Conservation (phyloP, 1,140 invertebrate genomes). For the Oppia nitens region DNA sequence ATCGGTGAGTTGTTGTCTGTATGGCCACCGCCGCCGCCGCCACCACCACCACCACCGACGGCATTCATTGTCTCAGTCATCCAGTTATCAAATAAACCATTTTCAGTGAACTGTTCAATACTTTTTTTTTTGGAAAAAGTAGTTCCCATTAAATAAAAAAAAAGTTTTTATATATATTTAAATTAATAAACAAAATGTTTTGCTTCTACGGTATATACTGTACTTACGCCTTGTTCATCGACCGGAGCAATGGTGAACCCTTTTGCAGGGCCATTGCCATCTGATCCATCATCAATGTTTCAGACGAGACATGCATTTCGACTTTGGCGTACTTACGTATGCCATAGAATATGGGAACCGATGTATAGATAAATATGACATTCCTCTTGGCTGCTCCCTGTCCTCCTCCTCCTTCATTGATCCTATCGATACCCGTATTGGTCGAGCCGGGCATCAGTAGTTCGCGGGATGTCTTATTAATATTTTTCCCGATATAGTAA, state of each 20-base stretch:
- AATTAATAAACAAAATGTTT: not conserved
- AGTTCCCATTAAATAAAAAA: not conserved
- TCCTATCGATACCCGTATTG: not conserved
- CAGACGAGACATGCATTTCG: constrained; percentile 2
- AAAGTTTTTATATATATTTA: not conserved
- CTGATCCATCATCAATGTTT: not conserved
- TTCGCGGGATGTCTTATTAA: not conserved
- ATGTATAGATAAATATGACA: not conserved
- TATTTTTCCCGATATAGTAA: not conserved
- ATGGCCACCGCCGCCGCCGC: too few relatives aligned
- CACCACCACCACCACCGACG: not conserved
- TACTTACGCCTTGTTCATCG: not conserved
- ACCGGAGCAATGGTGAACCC: not conserved
- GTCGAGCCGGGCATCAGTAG: not conserved
- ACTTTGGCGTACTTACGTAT: not conserved
- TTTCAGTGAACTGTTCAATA: not conserved
- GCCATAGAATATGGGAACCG: not conserved
- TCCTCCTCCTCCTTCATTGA: not conserved
- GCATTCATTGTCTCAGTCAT: not conserved
- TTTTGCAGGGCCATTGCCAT: not conserved
- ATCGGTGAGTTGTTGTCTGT: too few relatives aligned
- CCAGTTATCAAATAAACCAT: not conserved
- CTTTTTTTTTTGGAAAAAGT: not conserved
- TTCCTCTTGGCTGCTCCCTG: not conserved
- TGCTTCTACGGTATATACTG: not conserved